Evolutionary conservation across 2,113 vertebrate species (phyloP), one percentile per base, ranked within the genome.

Genomic region (Oncorhynchus kisutch): DNA sequence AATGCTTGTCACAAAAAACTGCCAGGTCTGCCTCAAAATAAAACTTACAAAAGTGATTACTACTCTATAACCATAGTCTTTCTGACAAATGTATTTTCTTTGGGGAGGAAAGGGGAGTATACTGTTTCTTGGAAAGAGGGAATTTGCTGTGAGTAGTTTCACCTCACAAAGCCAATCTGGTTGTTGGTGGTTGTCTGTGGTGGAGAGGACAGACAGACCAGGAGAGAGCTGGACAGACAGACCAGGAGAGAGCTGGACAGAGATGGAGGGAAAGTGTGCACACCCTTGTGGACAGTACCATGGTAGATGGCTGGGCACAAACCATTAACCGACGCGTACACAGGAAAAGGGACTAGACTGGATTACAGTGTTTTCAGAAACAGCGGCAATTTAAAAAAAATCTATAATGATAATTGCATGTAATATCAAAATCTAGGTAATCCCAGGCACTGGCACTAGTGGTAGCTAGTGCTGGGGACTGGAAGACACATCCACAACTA

Each of bases 371-470:
- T 77, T 87, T 85, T 89, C 83, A 78, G 78, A 75, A 86, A 81
- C 82, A 89, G 88, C 82, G 89, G 88, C 88, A 89, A 83, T 82
- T 87, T 7, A 27, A 59, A 78, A 82, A 74, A 81, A 9, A 11
- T 45, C 11, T 11, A 16, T 73, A 81, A 25, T 76, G 81, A 27
- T 81, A 65, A 67, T 29, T 13, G 25, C 79, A 67, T 73, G 24
- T 70, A 45, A 80, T 78, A 78, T 81, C 20, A 60, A 45, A 77
- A 81, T 59, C 75, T 24, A 70, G 68, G n/a, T 13, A 9, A 24
- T 51, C 39, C n/a, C n/a, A 3, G 67, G 6, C 31, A 48, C 59
- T 62, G n/a, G 39, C 39, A 45, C 39, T 45, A 45, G 59, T 51
- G 59, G 59, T 45, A 45, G 67, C 39, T 45, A 45, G 39, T 12